Evolutionary conservation across 2,888 invertebrate species (phyloP).

Genomic region (Auanema sp.): DNA sequence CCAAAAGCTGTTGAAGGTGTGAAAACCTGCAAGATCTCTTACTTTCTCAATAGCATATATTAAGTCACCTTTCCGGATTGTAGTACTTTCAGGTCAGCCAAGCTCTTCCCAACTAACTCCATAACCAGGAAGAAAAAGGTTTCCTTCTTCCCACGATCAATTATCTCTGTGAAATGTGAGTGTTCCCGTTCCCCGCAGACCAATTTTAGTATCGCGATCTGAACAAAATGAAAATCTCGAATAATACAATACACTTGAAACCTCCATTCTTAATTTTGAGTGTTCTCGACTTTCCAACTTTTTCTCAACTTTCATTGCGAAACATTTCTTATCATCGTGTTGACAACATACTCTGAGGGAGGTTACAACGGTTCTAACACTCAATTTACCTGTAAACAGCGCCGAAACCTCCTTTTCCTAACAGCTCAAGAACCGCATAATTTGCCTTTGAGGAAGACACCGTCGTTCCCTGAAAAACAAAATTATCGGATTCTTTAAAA

Average conservation of each 20-base stretch:
- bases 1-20: slow-evolving; percentile 45
- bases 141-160: slow-evolving; percentile 48
- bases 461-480: slow-evolving; percentile 28
- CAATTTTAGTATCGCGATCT: slow-evolving; percentile 50
- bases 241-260: slow-evolving; percentile 18
- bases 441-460: slow-evolving; percentile 27
- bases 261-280: slow-evolving; percentile 46
- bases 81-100: slow-evolving; percentile 30
- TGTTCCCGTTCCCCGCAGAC: slow-evolving; percentile 27
- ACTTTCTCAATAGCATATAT: background rate
- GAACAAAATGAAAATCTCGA: slow-evolving; percentile 1
- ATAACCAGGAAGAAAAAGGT: slow-evolving; percentile 16
- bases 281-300: slow-evolving; percentile 32
- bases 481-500: too few species aligned
- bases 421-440: slow-evolving; percentile 39
- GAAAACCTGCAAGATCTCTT: slow-evolving; percentile 17
- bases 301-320: slow-evolving; percentile 57
- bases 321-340: slow-evolving; percentile 31
- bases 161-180: slow-evolving; percentile 48
- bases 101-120: slow-evolving; percentile 19
- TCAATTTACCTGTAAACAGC: slow-evolving; percentile 33
- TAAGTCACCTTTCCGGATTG: slow-evolving; percentile 29
- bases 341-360: slow-evolving; percentile 32
- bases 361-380: background rate
- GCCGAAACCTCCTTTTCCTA: slow-evolving; percentile 56